A percentile compares a stretch with the other conserved stretches of the same genome.
phyloP scores from a whole-genome alignment of 2,113 vertebrate species.

The Paracanthobrama guichenoti region DNA sequence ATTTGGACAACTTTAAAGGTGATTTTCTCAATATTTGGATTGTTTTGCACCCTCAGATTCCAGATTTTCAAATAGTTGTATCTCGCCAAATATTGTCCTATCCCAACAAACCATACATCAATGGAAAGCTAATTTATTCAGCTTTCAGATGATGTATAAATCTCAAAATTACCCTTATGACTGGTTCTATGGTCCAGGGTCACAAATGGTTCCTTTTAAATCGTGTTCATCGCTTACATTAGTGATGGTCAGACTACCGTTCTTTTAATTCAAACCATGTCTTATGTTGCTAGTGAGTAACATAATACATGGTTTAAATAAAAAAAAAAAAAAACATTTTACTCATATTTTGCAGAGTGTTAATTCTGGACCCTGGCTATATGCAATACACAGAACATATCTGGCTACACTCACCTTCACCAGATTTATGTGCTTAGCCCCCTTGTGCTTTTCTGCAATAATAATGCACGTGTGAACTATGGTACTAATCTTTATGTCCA shows the following conservation, averaged over 20 bases:
- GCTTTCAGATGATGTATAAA: too few species aligned
- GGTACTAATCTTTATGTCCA: slow-evolving; percentile 40
- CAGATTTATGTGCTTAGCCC: not conserved
- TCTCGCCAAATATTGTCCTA: too few species aligned
- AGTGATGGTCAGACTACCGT: not conserved
- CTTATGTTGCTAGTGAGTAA: not conserved
- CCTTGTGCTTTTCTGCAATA: slow-evolving; percentile 4
- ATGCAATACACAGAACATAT: not conserved
- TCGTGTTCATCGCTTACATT: not conserved
- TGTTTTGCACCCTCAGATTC: too few species aligned
- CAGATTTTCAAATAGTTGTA: too few species aligned
- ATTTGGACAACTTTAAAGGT: too few species aligned
- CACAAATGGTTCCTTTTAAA: not conserved
- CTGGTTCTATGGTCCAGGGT: too few species aligned
- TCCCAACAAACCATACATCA: too few species aligned
- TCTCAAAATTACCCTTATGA: too few species aligned
- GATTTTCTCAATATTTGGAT: too few species aligned
- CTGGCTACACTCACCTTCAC: not conserved
- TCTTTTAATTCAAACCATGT: not conserved
- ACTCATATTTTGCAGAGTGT: not conserved
- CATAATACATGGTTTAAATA: not conserved
- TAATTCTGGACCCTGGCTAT: not conserved
- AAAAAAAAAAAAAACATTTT: not conserved
- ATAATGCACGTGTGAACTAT: slow-evolving; percentile 15
- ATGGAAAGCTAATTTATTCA: too few species aligned